These are phyloP conservation scores for Drosophila aff. DNA, from an alignment of 1,140 invertebrate genomes.

Conservation along the genomic window DNA sequence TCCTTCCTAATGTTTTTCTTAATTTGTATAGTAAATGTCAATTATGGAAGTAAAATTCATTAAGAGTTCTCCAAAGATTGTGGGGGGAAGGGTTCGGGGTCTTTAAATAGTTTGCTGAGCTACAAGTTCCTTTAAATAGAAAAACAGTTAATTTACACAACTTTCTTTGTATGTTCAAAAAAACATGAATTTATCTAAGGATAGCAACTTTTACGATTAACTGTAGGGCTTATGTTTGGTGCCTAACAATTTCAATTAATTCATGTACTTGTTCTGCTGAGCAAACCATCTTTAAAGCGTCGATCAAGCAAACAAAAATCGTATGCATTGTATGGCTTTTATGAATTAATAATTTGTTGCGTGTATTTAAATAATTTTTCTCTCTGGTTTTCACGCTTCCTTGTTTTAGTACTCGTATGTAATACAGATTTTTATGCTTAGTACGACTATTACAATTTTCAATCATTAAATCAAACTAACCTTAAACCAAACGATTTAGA, in stretches of 20 bases:
- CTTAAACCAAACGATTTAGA: conserved; percentile 73
- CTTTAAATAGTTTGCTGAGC: conserved; percentile 31
- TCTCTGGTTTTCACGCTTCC: conserved; percentile 48
- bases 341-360: conserved; percentile 70
- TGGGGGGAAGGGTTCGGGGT: neutral
- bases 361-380: conserved; percentile 58
- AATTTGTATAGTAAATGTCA: conserved; percentile 62
- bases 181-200: neutral
- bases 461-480: conserved; percentile 76
- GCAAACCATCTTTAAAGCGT: conserved; percentile 43
- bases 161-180: too few species aligned
- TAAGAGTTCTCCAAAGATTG: conserved; percentile 49
- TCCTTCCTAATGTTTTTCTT: conserved; percentile 42
- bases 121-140: conserved; percentile 6
- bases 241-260: neutral
- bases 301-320: conserved; percentile 36
- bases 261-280: conserved; percentile 19
- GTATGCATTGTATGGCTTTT: conserved; percentile 42
- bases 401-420: conserved; percentile 74
- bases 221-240: too few species aligned
- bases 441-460: conserved; percentile 62
- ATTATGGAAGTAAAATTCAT: conserved; percentile 80
- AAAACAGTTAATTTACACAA: neutral
- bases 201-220: too few species aligned
- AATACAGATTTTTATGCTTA: conserved; percentile 76